Conservation (phyloP, 2,888 invertebrate species). For the Himalopsyche anomala region DNA sequence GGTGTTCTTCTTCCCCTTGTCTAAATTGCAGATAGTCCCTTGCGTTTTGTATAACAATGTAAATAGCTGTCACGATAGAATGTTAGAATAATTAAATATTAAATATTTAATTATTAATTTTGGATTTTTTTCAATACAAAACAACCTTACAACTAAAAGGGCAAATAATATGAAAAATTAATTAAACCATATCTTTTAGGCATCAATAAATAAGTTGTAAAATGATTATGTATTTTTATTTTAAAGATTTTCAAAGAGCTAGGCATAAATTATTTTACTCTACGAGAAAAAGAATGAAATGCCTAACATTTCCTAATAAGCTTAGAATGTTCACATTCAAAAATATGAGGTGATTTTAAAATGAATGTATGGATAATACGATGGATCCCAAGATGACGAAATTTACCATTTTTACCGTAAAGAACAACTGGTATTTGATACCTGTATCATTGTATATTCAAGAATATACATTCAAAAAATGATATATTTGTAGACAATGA, state of each 20-base stretch:
- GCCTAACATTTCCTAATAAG: constrained; percentile 27
- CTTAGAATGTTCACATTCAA: constrained; percentile 38
- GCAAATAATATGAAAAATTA: constrained; percentile 46
- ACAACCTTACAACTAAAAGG: constrained; percentile 21
- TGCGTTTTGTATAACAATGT: too few relatives aligned
- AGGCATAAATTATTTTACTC: constrained; percentile 24
- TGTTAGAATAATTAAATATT: too few relatives aligned
- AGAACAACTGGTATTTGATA: too few relatives aligned
- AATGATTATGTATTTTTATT: constrained; percentile 9
- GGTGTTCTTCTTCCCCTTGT: too few relatives aligned
- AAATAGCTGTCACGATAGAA: too few relatives aligned
- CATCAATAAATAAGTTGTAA: constrained; percentile 26
- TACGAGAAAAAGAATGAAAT: constrained; percentile 27
- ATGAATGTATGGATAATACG: not conserved
- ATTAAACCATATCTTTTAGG: not conserved
- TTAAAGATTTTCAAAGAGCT: constrained; percentile 5
- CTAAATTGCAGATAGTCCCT: too few relatives aligned
- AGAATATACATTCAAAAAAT: too few relatives aligned
- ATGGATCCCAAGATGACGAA: not conserved
- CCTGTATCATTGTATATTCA: too few relatives aligned
- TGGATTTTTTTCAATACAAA: constrained; percentile 27
- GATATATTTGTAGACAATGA: too few relatives aligned
- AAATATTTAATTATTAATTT: too few relatives aligned
- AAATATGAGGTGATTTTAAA: constrained; percentile 43
- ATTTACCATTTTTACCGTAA: too few relatives aligned